Base-by-base conservation (phyloP, 2,797 vertebrate genomes). In the Pampus argenteus region DNA sequence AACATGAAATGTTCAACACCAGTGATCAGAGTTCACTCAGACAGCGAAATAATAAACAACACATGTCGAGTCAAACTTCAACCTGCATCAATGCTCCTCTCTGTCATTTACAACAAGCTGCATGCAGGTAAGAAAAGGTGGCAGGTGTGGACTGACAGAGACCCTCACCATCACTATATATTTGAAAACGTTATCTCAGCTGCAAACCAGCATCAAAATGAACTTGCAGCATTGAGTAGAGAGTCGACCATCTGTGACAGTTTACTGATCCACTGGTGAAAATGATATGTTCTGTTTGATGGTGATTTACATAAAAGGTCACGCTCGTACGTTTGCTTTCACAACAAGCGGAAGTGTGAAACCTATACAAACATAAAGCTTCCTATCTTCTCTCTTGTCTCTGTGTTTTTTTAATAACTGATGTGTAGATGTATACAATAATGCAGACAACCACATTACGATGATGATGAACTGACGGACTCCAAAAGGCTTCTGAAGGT, bases 401-500 rank as follows among this genome's bases (percentile, higher is more conserved):
- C 38, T 1, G 47, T 48, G 10, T 9, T 20, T 40, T 66, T 40
- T 44, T 26, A 23, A 15, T 2, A 58, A 47, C 2, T 63, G 18
- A 56, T 34, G 48, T 49, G 26, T 36, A 10, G 34, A 36, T 9
- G 7, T 10, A 36, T 36, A 36, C 11, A 4, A 36, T n/a, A 18
- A 44, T 1, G 15, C 40, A 44, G 40, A 44, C 40, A 18, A 44
- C 40, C 15, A 18, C 6, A 44, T 18, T 31, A n/a, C n/a, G n/a
- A n/a, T 44, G 17, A 8, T 6, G 15, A 44, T 44, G 40, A 17
- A 44, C 47, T 42, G 38, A 66, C 57, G 31, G 48, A 47, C 71
- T 74, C 56, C 65, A 17, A 58, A 64, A 74, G 54, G 65, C 58
- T 69, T 59, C 50, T 47, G 61, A 89, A 86, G 75, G 84, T 88